Evolutionary conservation across 2,888 invertebrate genomes (phyloP), one percentile per base, ranked within the genome.

Genomic region (Lithophane socia): DNA sequence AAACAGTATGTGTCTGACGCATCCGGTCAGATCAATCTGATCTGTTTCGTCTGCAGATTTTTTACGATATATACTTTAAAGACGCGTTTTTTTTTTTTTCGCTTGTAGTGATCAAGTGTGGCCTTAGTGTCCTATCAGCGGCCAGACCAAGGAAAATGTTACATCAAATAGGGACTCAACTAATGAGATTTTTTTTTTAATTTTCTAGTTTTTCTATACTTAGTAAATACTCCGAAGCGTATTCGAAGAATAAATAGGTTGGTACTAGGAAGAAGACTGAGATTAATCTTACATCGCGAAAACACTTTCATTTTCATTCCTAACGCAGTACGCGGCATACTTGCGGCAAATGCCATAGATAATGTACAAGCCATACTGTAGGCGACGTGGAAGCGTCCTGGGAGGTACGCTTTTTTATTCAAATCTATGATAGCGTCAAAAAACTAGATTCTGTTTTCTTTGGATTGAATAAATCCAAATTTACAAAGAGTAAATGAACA

Each of bases 241-340:
- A 68, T 68, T 37, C 16, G 8, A 49, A 7, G 47, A 49, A 73
- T 21, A 42, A 61, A 75, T 52, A 44, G 21, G 21, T 47, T n/a
- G 16, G 1, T 44, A n/a, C 49, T 18, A 13, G 9, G 21, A 13
- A 16, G 1, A 47, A 37, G 60, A 72, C 47, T 42, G 60, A 47
- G 47, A 70, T 70, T 47, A 54, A 84, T 80, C 69, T 37, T 10
- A 37, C 2, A 63, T 61, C 60, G n/a, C 18, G 18, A 49, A 78
- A 82, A 64, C 65, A 81, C 76, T 80, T 58, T 77, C 85, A 65
- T 73, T 84, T 84, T 61, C 72, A 69, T 63, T 67, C 67, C 63
- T 64, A 64, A 68, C 75, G 73, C 66, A 84, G 37, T 29, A 64
- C 69, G 61, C 29, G 69, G 54, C 9, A 60, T 49, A 61, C 42